phyloP scores from a whole-genome alignment of 2,113 vertebrate genomes.

The Sarotherodon lohbergeri region DNA sequence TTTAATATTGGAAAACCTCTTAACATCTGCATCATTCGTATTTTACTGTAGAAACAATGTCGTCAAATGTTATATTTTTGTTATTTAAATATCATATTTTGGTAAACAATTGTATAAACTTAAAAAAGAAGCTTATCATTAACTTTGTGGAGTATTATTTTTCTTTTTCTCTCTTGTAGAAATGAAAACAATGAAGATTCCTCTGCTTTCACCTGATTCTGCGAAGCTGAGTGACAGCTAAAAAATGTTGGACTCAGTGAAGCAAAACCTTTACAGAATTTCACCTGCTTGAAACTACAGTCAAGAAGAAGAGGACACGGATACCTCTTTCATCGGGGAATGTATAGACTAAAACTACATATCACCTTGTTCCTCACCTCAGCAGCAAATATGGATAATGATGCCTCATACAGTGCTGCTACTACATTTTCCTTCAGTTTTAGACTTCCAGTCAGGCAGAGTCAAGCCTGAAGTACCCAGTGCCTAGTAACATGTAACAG shows the following conservation, averaged over 20 bases:
- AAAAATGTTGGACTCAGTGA: background rate
- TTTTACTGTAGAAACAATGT: background rate
- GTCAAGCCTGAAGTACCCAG: background rate
- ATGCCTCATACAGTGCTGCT: background rate
- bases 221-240: background rate
- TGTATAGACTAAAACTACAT: background rate
- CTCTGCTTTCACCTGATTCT: background rate
- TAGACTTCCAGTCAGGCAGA: background rate
- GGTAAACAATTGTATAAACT: background rate
- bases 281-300: conserved; percentile 1
- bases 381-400: background rate
- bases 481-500: background rate
- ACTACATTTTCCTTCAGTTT: background rate
- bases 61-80: background rate
- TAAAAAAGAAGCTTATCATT: background rate
- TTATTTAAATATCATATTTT: background rate
- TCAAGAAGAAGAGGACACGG: background rate
- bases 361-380: background rate
- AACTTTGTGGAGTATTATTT: background rate
- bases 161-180: background rate
- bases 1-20: background rate
- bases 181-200: background rate
- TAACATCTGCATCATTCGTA: background rate
- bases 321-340: background rate
- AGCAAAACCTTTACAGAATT: background rate